Percentiles rank a stretch among this genome's conserved stretches.
These are phyloP conservation scores for Drosophila imparisetae DNA, from an alignment of 2,888 invertebrate genomes.

Conservation along the genomic window DNA sequence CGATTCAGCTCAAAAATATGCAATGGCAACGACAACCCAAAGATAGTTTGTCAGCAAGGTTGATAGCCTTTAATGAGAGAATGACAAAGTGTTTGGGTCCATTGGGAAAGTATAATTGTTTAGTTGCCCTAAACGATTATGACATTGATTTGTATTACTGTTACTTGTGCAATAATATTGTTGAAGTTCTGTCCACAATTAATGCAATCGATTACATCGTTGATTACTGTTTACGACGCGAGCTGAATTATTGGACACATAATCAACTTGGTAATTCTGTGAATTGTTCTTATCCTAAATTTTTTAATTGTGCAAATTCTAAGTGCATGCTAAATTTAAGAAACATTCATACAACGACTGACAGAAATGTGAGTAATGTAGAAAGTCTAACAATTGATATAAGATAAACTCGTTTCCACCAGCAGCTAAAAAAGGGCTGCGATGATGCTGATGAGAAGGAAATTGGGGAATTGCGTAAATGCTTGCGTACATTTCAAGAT, in stretches of 20 bases:
- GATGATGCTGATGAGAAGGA: not conserved
- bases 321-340: not conserved
- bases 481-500: conserved; percentile 22
- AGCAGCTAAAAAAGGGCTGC: not conserved
- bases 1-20: conserved; percentile 1
- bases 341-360: not conserved
- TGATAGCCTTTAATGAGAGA: not conserved
- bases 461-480: conserved; percentile 1
- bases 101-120: conserved; percentile 11
- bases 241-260: not conserved
- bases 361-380: conserved; percentile 2
- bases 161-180: conserved; percentile 20
- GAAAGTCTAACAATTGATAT: not conserved
- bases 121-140: not conserved
- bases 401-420: not conserved
- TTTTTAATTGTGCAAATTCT: not conserved
- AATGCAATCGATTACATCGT: not conserved
- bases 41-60: not conserved
- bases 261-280: not conserved
- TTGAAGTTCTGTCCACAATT: conserved; percentile 11
- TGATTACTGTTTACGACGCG: not conserved
- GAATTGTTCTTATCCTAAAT: no score
- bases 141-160: conserved; percentile 18
- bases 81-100: not conserved
- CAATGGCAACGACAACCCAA: not conserved